Percentiles rank a stretch among this genome's conserved stretches.
Conservation (phyloP, 2,113 vertebrate species). For the Hippocampus guttulatus region DNA sequence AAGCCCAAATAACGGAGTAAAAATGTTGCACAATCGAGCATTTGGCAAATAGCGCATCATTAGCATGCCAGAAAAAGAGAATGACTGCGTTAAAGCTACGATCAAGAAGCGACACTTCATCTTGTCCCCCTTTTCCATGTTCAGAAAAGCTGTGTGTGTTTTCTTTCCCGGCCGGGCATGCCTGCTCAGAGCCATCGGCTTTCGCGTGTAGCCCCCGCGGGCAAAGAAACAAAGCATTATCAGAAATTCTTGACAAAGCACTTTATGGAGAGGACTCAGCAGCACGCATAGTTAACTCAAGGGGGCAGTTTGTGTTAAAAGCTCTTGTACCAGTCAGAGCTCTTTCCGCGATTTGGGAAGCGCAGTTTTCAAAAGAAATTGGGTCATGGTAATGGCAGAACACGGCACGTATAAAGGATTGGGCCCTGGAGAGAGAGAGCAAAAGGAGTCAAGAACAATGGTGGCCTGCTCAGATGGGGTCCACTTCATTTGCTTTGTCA, state of each 20-base stretch:
- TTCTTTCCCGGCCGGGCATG: conserved; percentile 7
- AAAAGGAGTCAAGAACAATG: conserved; percentile 51
- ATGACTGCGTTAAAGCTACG: conserved; percentile 8
- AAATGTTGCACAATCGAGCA: conserved; percentile 6
- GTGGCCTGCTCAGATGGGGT: conserved; percentile 27
- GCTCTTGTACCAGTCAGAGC: conserved; percentile 40
- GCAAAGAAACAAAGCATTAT: conserved; percentile 39
- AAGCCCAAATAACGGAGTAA: conserved; percentile 4
- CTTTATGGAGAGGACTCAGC: conserved; percentile 55
- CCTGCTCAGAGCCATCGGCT: conserved; percentile 22
- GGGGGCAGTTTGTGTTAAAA: conserved; percentile 67
- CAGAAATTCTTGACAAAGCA: conserved; percentile 65
- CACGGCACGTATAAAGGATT: conserved; percentile 57
- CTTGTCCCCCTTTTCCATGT: conserved; percentile 15
- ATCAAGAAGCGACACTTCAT: conserved; percentile 11
- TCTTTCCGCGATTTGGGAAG: conserved; percentile 60
- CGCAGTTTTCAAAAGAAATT: conserved; percentile 62
- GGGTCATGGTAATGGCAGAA: conserved; percentile 62
- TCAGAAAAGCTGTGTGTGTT: conserved; percentile 19
- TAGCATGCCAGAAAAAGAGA: not conserved
- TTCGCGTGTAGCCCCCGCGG: conserved; percentile 40
- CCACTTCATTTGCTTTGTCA: conserved; percentile 45
- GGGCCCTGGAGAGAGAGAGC: conserved; percentile 50
- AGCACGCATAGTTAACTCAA: conserved; percentile 63
- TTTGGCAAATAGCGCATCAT: not conserved